Percentiles rank a stretch among this genome's conserved stretches.
These are phyloP conservation scores for Pocillopora verrucosa DNA, from an alignment of 64 coral and sea anemone species.

Conservation along the genomic window DNA sequence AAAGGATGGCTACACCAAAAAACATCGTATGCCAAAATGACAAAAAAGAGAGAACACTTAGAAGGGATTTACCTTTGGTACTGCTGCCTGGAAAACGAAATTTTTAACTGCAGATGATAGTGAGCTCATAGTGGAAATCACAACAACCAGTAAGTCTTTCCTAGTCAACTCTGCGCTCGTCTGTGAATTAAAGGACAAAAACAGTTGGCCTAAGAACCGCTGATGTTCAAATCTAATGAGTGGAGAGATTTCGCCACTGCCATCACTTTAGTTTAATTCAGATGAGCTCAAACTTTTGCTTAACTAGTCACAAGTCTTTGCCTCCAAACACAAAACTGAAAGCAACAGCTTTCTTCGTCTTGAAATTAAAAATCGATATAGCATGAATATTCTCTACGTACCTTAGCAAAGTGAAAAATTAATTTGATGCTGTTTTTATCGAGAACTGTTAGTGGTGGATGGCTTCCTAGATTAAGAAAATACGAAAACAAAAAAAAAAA, in stretches of 20 bases:
- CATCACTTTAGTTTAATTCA: no score
- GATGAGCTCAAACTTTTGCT: no score
- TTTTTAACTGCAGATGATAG: constrained; percentile 65
- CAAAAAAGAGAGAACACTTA: neutral
- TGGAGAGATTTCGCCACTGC: no score
- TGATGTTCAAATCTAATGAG: no score
- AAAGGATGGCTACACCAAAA: no score
- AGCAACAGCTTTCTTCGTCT: no score
- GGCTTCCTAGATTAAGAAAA: constrained; percentile 46
- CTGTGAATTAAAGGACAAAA: constrained; percentile 14
- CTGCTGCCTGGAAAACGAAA: constrained; percentile 93
- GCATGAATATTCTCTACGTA: neutral
- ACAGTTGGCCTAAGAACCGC: no score
- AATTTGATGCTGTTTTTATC: constrained; percentile 91
- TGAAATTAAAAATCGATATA: no score
- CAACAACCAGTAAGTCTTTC: constrained; percentile 73
- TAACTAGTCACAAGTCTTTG: no score
- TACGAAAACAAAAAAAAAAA: neutral
- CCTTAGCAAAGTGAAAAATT: constrained; percentile 99
- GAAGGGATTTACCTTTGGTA: constrained; percentile 73
- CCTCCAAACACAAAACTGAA: no score
- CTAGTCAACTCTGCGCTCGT: constrained; percentile 71
- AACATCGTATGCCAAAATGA: no score
- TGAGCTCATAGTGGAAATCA: constrained; percentile 89
- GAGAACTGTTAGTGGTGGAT: constrained; percentile 76